Percentiles rank a stretch among this genome's conserved stretches.
phyloP scores from a whole-genome alignment of 2,888 invertebrate genomes.

The Heliconius erato region DNA sequence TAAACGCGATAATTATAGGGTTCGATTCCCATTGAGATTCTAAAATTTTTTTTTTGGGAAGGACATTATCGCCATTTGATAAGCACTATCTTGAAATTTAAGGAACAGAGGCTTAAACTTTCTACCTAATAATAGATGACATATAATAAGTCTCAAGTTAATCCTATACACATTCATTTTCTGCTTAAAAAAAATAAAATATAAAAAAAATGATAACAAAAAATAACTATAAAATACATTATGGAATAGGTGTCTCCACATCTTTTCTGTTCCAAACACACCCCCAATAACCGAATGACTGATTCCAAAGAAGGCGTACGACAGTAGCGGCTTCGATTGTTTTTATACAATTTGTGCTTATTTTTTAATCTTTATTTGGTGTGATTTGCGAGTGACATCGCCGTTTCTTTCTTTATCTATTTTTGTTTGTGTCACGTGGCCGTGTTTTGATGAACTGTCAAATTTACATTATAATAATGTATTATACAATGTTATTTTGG shows the following conservation, averaged over 20 bases:
- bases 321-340: conserved; percentile 78
- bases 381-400: conserved; percentile 82
- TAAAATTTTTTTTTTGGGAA: too few species aligned
- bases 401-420: conserved; percentile 75
- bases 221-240: conserved; percentile 19
- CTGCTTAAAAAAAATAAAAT: background rate
- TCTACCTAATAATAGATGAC: too few species aligned
- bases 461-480: conserved; percentile 77
- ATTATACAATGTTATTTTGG: conserved; percentile 56
- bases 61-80: too few species aligned
- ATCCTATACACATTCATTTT: too few species aligned
- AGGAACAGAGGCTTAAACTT: too few species aligned
- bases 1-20: too few species aligned
- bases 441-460: conserved; percentile 82
- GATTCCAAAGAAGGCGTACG: conserved; percentile 83
- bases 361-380: conserved; percentile 74
- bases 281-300: conserved; percentile 80
- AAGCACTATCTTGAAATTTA: too few species aligned
- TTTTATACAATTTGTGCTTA: conserved; percentile 80
- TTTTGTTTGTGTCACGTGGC: conserved; percentile 69
- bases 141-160: too few species aligned
- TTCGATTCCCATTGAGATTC: too few species aligned
- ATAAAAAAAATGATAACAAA: background rate
- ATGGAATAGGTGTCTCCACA: conserved; percentile 56
- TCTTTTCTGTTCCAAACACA: conserved; percentile 66